Percentiles rank a stretch among this genome's conserved stretches.
phyloP scores from a whole-genome alignment of 2,113 vertebrate genomes.

The Ammodramus savannarum region DNA sequence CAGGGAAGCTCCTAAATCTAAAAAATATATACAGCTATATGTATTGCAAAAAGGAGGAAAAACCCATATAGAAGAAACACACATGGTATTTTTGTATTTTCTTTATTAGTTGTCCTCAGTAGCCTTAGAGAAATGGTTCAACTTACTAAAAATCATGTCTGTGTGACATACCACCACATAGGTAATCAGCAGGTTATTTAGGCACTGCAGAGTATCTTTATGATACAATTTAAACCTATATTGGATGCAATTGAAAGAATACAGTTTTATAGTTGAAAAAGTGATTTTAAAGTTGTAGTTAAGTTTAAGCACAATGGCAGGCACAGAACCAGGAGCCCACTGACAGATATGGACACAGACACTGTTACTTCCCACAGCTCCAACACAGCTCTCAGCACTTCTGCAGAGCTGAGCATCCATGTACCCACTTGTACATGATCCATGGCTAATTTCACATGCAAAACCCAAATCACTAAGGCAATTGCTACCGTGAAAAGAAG shows the following conservation, averaged over 20 bases:
- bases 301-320: background rate
- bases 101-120: background rate
- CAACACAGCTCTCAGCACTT: accelerated
- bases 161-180: background rate
- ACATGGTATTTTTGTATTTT: background rate
- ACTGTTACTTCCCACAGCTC: background rate
- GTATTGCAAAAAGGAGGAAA: background rate
- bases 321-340: background rate
- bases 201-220: background rate
- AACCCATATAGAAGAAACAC: background rate
- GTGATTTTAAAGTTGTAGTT: background rate
- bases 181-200: background rate
- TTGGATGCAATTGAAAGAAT: background rate
- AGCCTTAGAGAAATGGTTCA: background rate
- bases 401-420: background rate
- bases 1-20: background rate
- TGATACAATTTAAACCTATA: background rate
- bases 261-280: background rate
- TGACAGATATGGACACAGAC: background rate
- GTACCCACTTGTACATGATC: background rate
- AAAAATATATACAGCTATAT: background rate
- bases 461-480: background rate
- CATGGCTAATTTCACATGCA: background rate
- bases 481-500: background rate
- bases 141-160: background rate